Conservation (phyloP, 1,140 invertebrate species). For the Drosophila sp. region DNA sequence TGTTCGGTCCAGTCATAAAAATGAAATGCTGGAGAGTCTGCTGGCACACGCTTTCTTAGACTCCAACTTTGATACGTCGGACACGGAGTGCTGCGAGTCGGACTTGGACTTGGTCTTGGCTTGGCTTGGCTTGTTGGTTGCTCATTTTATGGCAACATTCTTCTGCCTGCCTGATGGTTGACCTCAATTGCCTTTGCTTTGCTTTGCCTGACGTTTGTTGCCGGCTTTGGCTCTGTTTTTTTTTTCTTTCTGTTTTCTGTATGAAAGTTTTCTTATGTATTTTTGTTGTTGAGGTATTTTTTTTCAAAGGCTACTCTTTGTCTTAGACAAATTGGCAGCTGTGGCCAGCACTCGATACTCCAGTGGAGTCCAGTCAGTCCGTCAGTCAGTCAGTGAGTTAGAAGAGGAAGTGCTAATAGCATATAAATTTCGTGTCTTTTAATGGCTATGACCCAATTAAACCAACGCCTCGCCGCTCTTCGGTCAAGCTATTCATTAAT, state of each 20-base stretch:
- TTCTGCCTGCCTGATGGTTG: conserved; percentile 4
- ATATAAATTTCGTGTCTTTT: conserved; percentile 71
- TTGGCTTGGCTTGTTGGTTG: conserved; percentile 77
- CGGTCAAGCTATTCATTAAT: conserved; percentile 53
- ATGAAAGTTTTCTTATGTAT: conserved; percentile 65
- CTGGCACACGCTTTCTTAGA: conserved; percentile 69
- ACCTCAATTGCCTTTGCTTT: conserved; percentile 26
- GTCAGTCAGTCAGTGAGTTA: not conserved
- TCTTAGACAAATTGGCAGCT: conserved; percentile 77
- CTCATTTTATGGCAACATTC: conserved; percentile 43
- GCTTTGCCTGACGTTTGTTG: conserved; percentile 9
- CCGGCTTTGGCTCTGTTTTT: conserved; percentile 30
- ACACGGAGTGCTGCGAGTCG: not conserved
- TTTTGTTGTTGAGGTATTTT: conserved; percentile 9
- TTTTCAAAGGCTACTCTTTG: conserved; percentile 47
- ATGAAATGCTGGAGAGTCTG: conserved; percentile 58
- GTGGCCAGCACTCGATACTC: conserved; percentile 21
- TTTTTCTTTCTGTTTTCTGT: conserved; percentile 30
- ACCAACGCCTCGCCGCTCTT: conserved; percentile 27
- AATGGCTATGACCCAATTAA: conserved; percentile 78
- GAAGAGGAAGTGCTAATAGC: conserved; percentile 77
- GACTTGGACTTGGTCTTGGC: conserved; percentile 62
- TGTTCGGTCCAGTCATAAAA: conserved; percentile 68
- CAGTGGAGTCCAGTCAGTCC: conserved; percentile 21
- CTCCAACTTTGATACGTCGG: conserved; percentile 10